phyloP scores from a whole-genome alignment of 37 sponge, comb jelly and placozoan species.

The Tethya wilhelma region DNA sequence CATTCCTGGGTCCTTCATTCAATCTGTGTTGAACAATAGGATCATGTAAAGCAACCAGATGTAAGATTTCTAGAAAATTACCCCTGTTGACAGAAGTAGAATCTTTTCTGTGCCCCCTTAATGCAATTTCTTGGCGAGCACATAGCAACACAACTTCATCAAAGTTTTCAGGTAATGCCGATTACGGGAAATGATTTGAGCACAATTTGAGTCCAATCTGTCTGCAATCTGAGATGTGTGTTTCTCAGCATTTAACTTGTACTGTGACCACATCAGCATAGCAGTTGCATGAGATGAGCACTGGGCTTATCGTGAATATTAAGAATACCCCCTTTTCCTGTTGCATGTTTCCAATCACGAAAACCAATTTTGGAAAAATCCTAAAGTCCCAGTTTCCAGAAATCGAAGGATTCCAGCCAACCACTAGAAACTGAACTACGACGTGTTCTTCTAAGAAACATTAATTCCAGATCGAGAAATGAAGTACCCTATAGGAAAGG shows the following conservation, averaged over 20 bases:
- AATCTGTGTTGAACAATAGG: constrained; percentile 36
- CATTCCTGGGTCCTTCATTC: constrained; percentile 6
- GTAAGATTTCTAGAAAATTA: constrained; percentile 47
- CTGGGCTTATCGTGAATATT: constrained; percentile 1
- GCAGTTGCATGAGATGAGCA: constrained; percentile 17
- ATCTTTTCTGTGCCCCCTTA: constrained; percentile 57
- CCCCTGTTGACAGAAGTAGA: constrained; percentile 35
- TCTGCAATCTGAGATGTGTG: background rate
- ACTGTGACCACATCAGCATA: constrained; percentile 10
- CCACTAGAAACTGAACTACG: constrained; percentile 4
- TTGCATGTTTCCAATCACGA: too few relatives aligned
- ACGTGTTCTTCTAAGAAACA: constrained; percentile 39
- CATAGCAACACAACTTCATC: constrained; percentile 28
- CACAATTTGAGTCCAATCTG: background rate
- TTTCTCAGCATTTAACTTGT: background rate
- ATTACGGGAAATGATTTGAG: background rate
- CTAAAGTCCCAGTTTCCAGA: too few relatives aligned
- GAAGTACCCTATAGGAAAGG: too few relatives aligned
- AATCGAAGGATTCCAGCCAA: too few relatives aligned
- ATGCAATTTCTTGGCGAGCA: constrained; percentile 40
- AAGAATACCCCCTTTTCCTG: constrained; percentile 36
- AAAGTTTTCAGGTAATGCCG: constrained; percentile 25
- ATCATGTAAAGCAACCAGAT: constrained; percentile 53
- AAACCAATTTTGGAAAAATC: constrained; percentile 23
- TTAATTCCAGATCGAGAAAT: too few relatives aligned